These are phyloP conservation scores for Phocides pigmalion DNA, from an alignment of 1,140 invertebrate species.

Conservation along the genomic window DNA sequence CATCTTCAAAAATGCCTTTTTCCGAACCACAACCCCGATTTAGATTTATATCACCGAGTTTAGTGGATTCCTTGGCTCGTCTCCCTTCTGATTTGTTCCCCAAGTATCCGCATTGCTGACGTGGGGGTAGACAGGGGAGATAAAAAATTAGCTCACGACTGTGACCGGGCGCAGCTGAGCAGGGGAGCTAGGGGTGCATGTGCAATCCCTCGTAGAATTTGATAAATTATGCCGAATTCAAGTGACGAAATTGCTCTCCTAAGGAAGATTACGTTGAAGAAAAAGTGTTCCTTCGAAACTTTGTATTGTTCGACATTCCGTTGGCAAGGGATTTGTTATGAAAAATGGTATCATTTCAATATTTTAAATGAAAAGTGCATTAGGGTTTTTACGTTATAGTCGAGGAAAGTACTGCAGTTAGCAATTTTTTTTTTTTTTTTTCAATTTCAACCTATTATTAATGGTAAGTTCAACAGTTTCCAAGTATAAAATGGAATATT, in stretches of 20 bases:
- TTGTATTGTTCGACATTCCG: conserved; percentile 28
- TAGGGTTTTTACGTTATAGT: neutral
- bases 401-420: neutral
- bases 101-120: conserved; percentile 56
- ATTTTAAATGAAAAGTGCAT: neutral
- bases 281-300: conserved; percentile 26
- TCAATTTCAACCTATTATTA: neutral
- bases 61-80: conserved; percentile 37
- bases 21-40: conserved; percentile 39
- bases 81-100: conserved; percentile 64
- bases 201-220: conserved; percentile 67
- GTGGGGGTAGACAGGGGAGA: conserved; percentile 52
- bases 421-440: conserved; percentile 5
- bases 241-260: conserved; percentile 65
- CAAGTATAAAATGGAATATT: neutral
- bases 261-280: conserved; percentile 47
- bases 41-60: conserved; percentile 50
- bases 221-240: conserved; percentile 74
- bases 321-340: conserved; percentile 23
- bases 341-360: conserved; percentile 1
- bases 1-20: conserved; percentile 31
- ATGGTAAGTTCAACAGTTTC: neutral
- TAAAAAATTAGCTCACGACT: conserved; percentile 71
- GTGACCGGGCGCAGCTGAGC: conserved; percentile 60
- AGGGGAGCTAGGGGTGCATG: conserved; percentile 64